Evolutionary conservation across 2,888 invertebrate genomes (phyloP), one percentile per base, ranked within the genome.

Genomic region (Lissonota sp.): DNA sequence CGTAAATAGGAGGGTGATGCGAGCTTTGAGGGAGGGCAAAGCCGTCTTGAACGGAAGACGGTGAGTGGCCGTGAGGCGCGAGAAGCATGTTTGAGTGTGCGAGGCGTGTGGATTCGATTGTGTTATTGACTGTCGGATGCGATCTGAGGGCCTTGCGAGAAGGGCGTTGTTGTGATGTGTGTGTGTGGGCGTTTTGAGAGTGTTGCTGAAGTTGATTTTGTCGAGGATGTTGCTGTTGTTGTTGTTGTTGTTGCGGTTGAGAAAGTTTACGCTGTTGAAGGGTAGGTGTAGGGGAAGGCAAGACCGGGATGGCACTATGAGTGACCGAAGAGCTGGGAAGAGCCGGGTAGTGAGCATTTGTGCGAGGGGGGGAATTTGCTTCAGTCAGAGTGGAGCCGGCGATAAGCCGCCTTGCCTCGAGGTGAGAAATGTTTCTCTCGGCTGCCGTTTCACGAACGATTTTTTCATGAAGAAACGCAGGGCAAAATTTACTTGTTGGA

Each of bases 1-100:
- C 10, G 1, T 7, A 46, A n/a, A 26, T n/a, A 8, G 10, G 26
- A 6, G 10, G 44, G 12, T 5, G 57, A 4, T 10, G 37, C 4
- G 16, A 46, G 37, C 6, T 12, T n/a, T 53, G 26, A 40, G 53
- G 4, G 10, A 40, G 7, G 37, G 63, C 63, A n/a, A 55, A 69
- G n/a, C 66, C 53, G 51, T 69, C 42, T 5, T 6, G 26, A 14
- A 37, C 12, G 63, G 6, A 51, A 6, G 60, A 58, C 1, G 62
- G 57, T 0, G 6, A 37, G 40, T 49, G 73, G 5, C 78, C 78
- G 44, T 73, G 53, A 7, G 67, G 78, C 7, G 72, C 60, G 6
- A 79, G 12, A 44, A 79, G 62, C 7, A 66, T 39, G 39, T 66
- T 78, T 2, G 42, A 0, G 5, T 67, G 66, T 1, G 42, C 44